phyloP scores from a whole-genome alignment of 1,140 invertebrate species.

The Anthonomus grandis region DNA sequence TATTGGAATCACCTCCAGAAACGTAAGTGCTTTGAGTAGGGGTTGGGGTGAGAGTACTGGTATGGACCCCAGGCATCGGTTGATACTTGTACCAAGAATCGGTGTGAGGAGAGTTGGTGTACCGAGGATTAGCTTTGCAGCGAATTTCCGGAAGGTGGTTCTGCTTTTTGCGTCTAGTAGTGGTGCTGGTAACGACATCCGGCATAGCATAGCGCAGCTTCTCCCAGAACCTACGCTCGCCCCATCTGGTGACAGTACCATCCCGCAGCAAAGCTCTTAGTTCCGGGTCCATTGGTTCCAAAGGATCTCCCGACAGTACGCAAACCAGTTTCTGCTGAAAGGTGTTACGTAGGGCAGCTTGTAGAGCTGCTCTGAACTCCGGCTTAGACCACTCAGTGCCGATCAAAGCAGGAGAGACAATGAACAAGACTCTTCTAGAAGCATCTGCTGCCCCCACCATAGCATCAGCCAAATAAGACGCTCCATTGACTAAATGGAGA shows the following conservation, averaged over 20 bases:
- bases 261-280: slow-evolving; percentile 78
- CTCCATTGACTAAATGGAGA: slow-evolving; percentile 62
- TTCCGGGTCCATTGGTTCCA: slow-evolving; percentile 72
- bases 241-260: slow-evolving; percentile 81
- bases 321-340: slow-evolving; percentile 74
- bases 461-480: slow-evolving; percentile 64
- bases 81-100: slow-evolving; percentile 55
- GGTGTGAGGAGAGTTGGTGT: slow-evolving; percentile 56
- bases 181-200: slow-evolving; percentile 53
- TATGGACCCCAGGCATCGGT: slow-evolving; percentile 47
- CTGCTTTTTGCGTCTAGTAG: slow-evolving; percentile 44
- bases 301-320: slow-evolving; percentile 60
- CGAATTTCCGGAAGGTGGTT: slow-evolving; percentile 41
- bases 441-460: slow-evolving; percentile 75
- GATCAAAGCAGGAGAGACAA: slow-evolving; percentile 70
- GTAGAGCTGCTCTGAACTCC: slow-evolving; percentile 67
- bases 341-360: slow-evolving; percentile 70
- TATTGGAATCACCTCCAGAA: slow-evolving; percentile 59
- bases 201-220: slow-evolving; percentile 87
- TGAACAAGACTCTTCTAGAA: slow-evolving; percentile 66
- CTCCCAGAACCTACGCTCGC: slow-evolving; percentile 84
- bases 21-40: slow-evolving; percentile 63
- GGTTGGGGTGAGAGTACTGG: slow-evolving; percentile 53
- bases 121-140: slow-evolving; percentile 47
- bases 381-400: slow-evolving; percentile 71